Base-by-base conservation (phyloP, 1,140 invertebrate genomes). In the Phocides pigmalion region DNA sequence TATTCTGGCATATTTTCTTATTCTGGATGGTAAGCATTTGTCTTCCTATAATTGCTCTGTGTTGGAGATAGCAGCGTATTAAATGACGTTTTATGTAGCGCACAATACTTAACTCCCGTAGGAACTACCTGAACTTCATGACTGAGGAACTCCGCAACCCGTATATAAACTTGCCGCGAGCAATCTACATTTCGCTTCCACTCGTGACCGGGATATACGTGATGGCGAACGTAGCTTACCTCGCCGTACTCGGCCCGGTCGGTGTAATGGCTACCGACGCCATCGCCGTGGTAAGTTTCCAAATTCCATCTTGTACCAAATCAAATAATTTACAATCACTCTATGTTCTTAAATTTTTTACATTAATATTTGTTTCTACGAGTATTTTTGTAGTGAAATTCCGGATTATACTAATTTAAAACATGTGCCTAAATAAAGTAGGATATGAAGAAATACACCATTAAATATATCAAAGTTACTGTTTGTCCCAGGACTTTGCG, bases 1-100 rank as follows among this genome's bases (percentile, higher is more conserved):
- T 99, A 99, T 89, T 97, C 97, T 0, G 98, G 98, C 69, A 96
- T 99, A 74, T 99, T 99, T 90, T 98, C 98, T 0, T 99, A 99
- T 89, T 98, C 98, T 54, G 98, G 98, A 68, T 99, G 97, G 97
- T 95, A 93, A 89, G 86, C 79, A 17, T 32, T 15, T n/a, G n/a
- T n/a, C n/a, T n/a, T n/a, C n/a, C n/a, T n/a, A n/a, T n/a, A n/a
- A n/a, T n/a, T n/a, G n/a, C n/a, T n/a, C n/a, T n/a, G n/a, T n/a
- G n/a, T n/a, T n/a, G n/a, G n/a, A n/a, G n/a, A n/a, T n/a, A n/a
- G n/a, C n/a, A n/a, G n/a, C n/a, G n/a, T n/a, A n/a, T n/a, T n/a
- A n/a, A n/a, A n/a, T n/a, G n/a, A n/a, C n/a, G n/a, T 3, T 28
- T 28, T 3, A 28, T 28, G 6, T 28, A n/a, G 19, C n/a, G 9